A percentile compares a stretch with the other conserved stretches of the same genome.
Evolutionary conservation across 23 tunicate species (phyloP).

Genomic region (Phallusia fumigata): DNA sequence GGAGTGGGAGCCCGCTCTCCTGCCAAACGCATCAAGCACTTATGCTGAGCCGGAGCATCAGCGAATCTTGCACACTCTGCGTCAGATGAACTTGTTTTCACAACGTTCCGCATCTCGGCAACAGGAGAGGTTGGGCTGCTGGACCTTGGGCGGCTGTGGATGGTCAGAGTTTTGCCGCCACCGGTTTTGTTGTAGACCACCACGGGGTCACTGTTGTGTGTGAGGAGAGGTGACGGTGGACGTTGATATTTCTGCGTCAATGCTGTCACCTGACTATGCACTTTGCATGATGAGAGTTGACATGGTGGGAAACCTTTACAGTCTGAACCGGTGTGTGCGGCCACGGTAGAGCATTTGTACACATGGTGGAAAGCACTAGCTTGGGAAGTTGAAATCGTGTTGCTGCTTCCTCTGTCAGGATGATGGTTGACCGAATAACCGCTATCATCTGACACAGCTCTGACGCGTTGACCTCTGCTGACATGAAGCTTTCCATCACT

Average conservation of each 20-base stretch:
- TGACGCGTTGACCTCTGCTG: neutral
- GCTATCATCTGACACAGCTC: neutral
- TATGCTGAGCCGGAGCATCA: neutral
- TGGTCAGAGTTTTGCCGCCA: neutral
- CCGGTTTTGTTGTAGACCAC: neutral
- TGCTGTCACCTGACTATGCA: no score
- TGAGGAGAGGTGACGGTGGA: neutral
- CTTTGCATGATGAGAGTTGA: no score
- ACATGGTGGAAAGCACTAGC: no score
- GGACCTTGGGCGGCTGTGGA: neutral
- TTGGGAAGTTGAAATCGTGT: neutral
- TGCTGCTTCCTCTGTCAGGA: neutral
- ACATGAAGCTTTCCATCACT: neutral
- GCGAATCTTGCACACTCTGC: neutral
- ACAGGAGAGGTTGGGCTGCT: neutral
- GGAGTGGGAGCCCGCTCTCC: neutral
- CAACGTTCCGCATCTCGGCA: no score
- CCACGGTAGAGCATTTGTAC: no score
- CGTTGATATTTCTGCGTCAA: no score
- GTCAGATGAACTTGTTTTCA: neutral
- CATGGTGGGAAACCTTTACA: no score
- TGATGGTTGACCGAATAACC: neutral
- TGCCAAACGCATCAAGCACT: neutral
- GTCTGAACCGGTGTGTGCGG: no score
- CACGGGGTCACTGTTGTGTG: neutral